Percentiles rank a stretch among this genome's conserved stretches.
Conservation (phyloP, 1,140 invertebrate genomes). For the Atta texana region DNA sequence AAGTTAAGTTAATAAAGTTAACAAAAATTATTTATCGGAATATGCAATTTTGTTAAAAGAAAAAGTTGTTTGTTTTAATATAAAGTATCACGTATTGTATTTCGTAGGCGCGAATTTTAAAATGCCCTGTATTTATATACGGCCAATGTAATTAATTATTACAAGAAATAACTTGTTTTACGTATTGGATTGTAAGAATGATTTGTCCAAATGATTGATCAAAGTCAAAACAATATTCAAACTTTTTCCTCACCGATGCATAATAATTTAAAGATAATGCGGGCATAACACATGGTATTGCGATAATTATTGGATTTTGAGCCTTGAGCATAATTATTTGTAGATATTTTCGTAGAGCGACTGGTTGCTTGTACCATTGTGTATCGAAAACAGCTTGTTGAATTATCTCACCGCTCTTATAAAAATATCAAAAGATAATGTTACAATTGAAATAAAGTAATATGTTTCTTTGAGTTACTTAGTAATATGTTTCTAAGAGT, state of each 20-base stretch:
- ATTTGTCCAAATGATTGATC: not conserved
- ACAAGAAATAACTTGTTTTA: not conserved
- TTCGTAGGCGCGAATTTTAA: too few species aligned
- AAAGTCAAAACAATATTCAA: not conserved
- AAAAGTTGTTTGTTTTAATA: too few species aligned
- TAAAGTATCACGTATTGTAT: too few species aligned
- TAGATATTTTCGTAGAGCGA: not conserved
- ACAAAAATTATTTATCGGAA: too few species aligned
- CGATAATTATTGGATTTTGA: slow-evolving; percentile 71
- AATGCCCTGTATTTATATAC: too few species aligned
- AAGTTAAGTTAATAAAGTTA: too few species aligned
- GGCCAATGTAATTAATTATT: not conserved
- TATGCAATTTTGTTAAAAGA: too few species aligned
- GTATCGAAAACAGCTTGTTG: slow-evolving; percentile 8
- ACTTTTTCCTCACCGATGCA: slow-evolving; percentile 23
- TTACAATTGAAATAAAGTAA: not conserved
- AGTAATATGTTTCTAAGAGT: not conserved
- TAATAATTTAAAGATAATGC: slow-evolving; percentile 72
- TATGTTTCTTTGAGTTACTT: not conserved
- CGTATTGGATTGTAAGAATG: not conserved
- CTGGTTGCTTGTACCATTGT: slow-evolving; percentile 15
- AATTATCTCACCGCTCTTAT: slow-evolving; percentile 7
- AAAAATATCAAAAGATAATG: not conserved
- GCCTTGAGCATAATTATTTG: slow-evolving; percentile 21
- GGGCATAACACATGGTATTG: slow-evolving; percentile 65